Evolutionary conservation across 2,113 vertebrate genomes (phyloP).

Genomic region (Passer montanus): DNA sequence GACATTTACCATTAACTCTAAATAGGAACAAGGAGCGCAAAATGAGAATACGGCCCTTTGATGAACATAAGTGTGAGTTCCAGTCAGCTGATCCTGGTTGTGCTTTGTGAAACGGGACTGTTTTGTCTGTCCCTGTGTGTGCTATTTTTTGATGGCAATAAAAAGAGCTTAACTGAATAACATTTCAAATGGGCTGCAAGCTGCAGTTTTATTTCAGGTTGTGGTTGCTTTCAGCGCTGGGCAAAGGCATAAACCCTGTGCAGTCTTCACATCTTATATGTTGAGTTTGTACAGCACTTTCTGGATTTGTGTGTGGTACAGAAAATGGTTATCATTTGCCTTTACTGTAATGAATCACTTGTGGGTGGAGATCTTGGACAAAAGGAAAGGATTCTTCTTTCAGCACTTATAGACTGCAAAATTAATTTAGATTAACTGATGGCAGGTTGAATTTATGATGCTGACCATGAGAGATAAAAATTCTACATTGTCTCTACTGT

Average conservation of each 20-base stretch:
- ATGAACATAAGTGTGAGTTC: conserved; percentile 50
- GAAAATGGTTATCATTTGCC: not conserved
- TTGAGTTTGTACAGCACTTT: not conserved
- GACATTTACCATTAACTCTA: conserved; percentile 49
- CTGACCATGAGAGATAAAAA: not conserved
- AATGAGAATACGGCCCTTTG: not conserved
- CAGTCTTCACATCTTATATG: not conserved
- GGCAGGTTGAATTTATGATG: not conserved
- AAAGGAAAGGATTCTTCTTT: not conserved
- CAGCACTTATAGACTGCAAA: not conserved
- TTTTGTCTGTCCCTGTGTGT: not conserved
- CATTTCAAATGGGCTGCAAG: conserved; percentile 38
- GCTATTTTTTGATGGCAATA: conserved; percentile 37
- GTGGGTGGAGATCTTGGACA: not conserved
- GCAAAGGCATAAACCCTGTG: not conserved
- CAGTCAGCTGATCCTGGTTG: not conserved
- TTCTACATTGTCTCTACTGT: not conserved
- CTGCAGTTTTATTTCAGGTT: not conserved
- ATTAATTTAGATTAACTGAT: not conserved
- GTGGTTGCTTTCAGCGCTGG: not conserved
- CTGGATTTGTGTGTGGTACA: not conserved
- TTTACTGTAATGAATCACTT: not conserved
- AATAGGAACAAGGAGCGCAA: conserved; percentile 43
- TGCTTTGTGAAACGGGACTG: not conserved
- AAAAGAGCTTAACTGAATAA: conserved; percentile 58